A percentile compares a stretch with the other conserved stretches of the same genome.
Conservation (phyloP, 2,888 invertebrate species). For the Oxyteleia sp. region DNA sequence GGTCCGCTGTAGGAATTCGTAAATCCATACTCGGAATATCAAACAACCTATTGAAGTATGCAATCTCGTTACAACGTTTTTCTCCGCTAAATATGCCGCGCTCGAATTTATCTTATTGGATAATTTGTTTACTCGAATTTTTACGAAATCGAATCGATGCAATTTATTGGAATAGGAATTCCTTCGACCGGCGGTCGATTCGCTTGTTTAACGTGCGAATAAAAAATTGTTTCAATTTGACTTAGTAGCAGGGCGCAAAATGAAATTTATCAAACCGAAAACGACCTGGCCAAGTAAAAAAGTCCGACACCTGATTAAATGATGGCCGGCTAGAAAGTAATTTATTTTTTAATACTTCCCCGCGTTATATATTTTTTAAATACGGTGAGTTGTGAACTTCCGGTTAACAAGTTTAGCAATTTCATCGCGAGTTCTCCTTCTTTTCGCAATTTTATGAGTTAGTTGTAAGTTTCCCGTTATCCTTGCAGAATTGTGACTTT, state of each 20-base stretch:
- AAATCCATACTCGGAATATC: slow-evolving; percentile 21
- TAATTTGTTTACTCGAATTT: slow-evolving; percentile 1
- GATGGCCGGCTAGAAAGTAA: neutral
- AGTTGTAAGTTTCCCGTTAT: slow-evolving; percentile 16
- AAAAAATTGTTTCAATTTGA: neutral
- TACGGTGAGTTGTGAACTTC: slow-evolving; percentile 9
- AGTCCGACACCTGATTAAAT: neutral
- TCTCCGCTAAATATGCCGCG: neutral
- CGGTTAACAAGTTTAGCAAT: slow-evolving; percentile 23
- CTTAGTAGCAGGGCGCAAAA: too few relatives aligned
- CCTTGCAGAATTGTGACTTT: slow-evolving; percentile 8
- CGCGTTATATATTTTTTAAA: slow-evolving; percentile 1
- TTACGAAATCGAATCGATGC: neutral
- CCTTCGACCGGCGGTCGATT: neutral
- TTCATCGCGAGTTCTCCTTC: slow-evolving; percentile 15
- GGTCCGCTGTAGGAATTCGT: slow-evolving; percentile 3
- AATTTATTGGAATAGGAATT: neutral
- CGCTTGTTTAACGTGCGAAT: neutral
- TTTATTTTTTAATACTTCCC: slow-evolving; percentile 2
- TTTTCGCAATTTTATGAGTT: slow-evolving; percentile 20
- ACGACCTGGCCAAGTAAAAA: neutral
- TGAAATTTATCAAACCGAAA: neutral
- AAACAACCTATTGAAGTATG: neutral
- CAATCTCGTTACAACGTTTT: slow-evolving; percentile 1
- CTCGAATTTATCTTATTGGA: neutral